Evolutionary conservation across 2,888 invertebrate genomes (phyloP).

Genomic region (Troides helena): DNA sequence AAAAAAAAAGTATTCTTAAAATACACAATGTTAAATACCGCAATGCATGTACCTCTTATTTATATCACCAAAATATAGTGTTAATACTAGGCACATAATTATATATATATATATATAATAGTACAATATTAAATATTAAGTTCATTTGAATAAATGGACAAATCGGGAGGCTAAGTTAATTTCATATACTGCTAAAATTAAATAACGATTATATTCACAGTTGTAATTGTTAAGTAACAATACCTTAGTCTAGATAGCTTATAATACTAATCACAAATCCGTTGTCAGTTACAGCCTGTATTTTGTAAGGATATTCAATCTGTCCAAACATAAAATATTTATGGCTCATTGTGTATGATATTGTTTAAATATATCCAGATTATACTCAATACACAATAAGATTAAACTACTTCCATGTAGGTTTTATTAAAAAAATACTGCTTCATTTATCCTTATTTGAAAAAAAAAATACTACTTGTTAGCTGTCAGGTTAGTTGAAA

Average conservation of each 20-base stretch:
- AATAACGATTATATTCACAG: slow-evolving; percentile 70
- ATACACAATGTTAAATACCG: slow-evolving; percentile 26
- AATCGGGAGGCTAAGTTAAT: slow-evolving; percentile 51
- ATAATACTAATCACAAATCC: slow-evolving; percentile 73
- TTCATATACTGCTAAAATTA: slow-evolving; percentile 66
- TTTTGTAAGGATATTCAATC: slow-evolving; percentile 50
- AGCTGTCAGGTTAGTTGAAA: not conserved
- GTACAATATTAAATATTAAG: slow-evolving; percentile 42
- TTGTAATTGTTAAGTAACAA: slow-evolving; percentile 68
- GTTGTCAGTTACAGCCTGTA: slow-evolving; percentile 75
- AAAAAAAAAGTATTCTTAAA: slow-evolving; percentile 1
- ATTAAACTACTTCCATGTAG: not conserved
- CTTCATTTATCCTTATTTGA: not conserved
- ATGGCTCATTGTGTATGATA: slow-evolving; percentile 29
- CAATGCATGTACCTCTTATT: slow-evolving; percentile 19
- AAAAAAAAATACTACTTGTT: not conserved
- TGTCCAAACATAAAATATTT: slow-evolving; percentile 36
- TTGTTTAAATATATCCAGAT: not conserved
- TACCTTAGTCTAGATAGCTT: slow-evolving; percentile 55
- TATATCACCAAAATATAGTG: slow-evolving; percentile 40
- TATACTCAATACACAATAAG: not conserved
- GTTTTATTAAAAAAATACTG: not conserved
- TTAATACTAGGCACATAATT: slow-evolving; percentile 45
- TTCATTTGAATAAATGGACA: slow-evolving; percentile 47
- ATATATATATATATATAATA: slow-evolving; percentile 34